These are phyloP conservation scores for Drosophila maculinotata DNA, from an alignment of 2,888 invertebrate genomes.

Conservation along the genomic window DNA sequence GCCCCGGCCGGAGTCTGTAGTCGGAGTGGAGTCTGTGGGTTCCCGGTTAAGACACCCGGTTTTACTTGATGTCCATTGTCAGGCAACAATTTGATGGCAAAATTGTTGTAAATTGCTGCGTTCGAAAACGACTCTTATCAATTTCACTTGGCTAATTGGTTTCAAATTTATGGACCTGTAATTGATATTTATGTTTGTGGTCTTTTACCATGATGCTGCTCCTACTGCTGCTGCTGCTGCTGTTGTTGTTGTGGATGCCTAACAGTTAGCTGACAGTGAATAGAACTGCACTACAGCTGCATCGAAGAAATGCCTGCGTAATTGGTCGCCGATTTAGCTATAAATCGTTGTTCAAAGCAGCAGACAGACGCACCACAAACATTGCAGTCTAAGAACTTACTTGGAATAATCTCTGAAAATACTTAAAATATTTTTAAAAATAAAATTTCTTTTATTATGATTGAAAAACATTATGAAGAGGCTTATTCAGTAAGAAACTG, in stretches of 20 bases:
- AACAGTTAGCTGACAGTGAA: conserved; percentile 51
- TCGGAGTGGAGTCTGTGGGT: not conserved
- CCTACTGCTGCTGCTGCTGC: conserved; percentile 15
- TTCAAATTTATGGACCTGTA: conserved; percentile 84
- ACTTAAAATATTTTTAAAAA: not conserved
- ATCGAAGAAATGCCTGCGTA: conserved; percentile 65
- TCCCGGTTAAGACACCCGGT: conserved; percentile 2
- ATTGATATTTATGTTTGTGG: conserved; percentile 83
- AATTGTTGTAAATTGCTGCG: conserved; percentile 73
- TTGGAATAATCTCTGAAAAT: conserved; percentile 3
- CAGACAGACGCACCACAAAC: not conserved
- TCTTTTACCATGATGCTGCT: conserved; percentile 40
- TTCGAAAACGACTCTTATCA: conserved; percentile 78
- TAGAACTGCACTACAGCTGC: conserved; percentile 21
- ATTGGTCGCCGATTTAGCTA: conserved; percentile 76
- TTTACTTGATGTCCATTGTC: conserved; percentile 58
- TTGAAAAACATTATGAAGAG: not conserved
- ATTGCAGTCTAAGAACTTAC: conserved; percentile 17
- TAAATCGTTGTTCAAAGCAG: conserved; percentile 58
- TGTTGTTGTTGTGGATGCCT: conserved; percentile 53
- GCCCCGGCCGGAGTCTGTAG: conserved; percentile 4
- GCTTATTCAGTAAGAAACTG: too few relatives aligned
- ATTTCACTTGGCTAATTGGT: conserved; percentile 84
- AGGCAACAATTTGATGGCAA: conserved; percentile 51
- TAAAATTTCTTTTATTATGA: not conserved